Percentiles rank a stretch among this genome's conserved stretches.
Conservation (phyloP, 2,113 vertebrate genomes). For the zebrafish (Danio rerio) region GRCz12tu NC_133176.1:41410501-41411000, state of each 20-base stretch:
- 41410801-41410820: conserved; percentile 60
- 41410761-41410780: conserved; percentile 36
- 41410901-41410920: conserved; percentile 49
- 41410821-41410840: conserved; percentile 62
- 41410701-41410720: conserved; percentile 55
- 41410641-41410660: conserved; percentile 26
- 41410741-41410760: conserved; percentile 52
- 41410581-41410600: background rate
- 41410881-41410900: conserved; percentile 55
- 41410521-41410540: no score
- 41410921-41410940: conserved; percentile 45
- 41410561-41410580: background rate
- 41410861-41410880: conserved; percentile 43
- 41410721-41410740: conserved; percentile 52
- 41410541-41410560: no score
- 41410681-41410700: conserved; percentile 55
- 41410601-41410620: conserved; percentile 25
- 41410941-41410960: background rate
- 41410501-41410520: no score
- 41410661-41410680: conserved; percentile 26
- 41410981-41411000: background rate
- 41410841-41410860: conserved; percentile 57
- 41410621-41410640: conserved; percentile 24
- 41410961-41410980: conserved; percentile 24
- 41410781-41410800: conserved; percentile 54